Base-by-base conservation (phyloP, 1,140 invertebrate genomes). In the Sitodiplosis mosellana region DNA sequence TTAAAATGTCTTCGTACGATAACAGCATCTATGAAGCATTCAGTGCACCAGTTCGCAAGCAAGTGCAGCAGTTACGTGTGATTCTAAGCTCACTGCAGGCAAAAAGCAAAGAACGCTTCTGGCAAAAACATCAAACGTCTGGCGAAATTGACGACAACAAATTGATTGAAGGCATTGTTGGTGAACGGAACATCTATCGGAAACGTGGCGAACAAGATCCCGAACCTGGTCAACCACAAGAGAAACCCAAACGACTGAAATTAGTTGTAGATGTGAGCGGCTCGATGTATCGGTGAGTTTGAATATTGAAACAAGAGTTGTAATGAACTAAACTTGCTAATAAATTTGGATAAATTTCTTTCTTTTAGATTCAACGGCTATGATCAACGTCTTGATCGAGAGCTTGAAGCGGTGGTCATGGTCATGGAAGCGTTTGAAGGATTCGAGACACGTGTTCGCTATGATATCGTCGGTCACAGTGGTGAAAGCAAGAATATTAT, bases 111-210 rank as follows among this genome's bases (percentile, higher is more conserved):
- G 93, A 97, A 59, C 70, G 93, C 8, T 84, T 91, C 54, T 98
- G 94, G 93, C 72, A 80, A 21, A 77, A 81, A 50, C 84, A 93
- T 67, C 88, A 92, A 68, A 92, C 90, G 0, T 80, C 84, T 43
- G 94, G 94, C 0, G 94, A 98, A 64, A 66, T 97, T 21, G 94
- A 98, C 60, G 94, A 98, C 59, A 79, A 79, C 0, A 96, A 95
- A 66, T 72, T 98, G 45, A 92, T 98, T 57, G 94, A 98, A 74
- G 27, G 80, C 71, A 67, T 95, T 45, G 81, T 90, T 2, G 91
- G 93, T 0, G 93, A 97, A 62, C 86, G 83, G 59, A 81, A 81
- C 44, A 89, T 98, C 56, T 98, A 93, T 59, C 76, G 82, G 51
- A 66, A 83, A 33, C 69, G 91, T 19, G 74, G 76, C 15, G 86